Evolutionary conservation across 2,888 invertebrate genomes (phyloP).

Genomic region (Metallyticus violacea): DNA sequence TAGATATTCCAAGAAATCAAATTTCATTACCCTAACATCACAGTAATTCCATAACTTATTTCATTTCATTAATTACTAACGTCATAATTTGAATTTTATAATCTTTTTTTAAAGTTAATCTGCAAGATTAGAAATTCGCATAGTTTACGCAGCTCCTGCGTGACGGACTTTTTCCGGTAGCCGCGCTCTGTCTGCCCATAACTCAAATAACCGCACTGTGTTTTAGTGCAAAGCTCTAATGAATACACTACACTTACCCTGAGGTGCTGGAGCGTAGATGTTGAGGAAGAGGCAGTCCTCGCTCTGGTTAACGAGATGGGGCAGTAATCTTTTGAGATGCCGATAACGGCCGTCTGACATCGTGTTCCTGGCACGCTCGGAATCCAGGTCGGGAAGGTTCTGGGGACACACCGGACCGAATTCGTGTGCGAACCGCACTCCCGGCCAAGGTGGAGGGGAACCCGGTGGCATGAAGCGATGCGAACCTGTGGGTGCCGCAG

Average conservation of each 20-base stretch:
- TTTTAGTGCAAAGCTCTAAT: too few relatives aligned
- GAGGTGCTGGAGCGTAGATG: slow-evolving; percentile 75
- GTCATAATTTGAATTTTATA: too few relatives aligned
- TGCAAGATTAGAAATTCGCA: too few relatives aligned
- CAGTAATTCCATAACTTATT: too few relatives aligned
- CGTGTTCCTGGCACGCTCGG: slow-evolving; percentile 36
- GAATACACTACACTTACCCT: not conserved
- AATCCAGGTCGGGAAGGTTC: slow-evolving; percentile 60
- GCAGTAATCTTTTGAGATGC: slow-evolving; percentile 68
- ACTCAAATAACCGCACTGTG: too few relatives aligned
- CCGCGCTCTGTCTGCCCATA: too few relatives aligned
- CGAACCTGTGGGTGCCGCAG: slow-evolving; percentile 71
- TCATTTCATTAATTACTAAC: too few relatives aligned
- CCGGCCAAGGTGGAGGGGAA: slow-evolving; percentile 78
- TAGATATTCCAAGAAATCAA: too few relatives aligned
- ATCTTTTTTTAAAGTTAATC: too few relatives aligned
- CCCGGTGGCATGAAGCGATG: slow-evolving; percentile 84
- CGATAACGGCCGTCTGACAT: slow-evolving; percentile 65
- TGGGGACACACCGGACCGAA: slow-evolving; percentile 87
- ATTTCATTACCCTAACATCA: too few relatives aligned
- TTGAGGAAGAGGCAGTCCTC: slow-evolving; percentile 90
- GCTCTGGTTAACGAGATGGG: slow-evolving; percentile 55
- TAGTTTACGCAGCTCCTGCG: too few relatives aligned
- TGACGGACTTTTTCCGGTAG: too few relatives aligned
- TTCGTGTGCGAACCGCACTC: slow-evolving; percentile 63